Percentiles rank a stretch among this genome's conserved stretches.
phyloP scores from a whole-genome alignment of 2,888 invertebrate species.

The Conus canariensis region DNA sequence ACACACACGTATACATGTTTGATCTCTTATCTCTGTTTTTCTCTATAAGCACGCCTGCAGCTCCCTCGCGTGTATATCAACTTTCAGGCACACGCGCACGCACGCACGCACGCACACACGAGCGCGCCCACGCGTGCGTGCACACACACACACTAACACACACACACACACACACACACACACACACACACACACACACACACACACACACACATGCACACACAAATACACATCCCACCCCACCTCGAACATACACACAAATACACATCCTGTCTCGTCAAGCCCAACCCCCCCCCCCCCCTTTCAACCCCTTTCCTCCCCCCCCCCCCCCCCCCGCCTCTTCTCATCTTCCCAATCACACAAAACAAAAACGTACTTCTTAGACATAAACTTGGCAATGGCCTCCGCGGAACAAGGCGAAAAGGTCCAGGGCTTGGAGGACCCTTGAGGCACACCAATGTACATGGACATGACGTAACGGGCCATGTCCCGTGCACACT shows the following conservation, averaged over 20 bases:
- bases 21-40: too few relatives aligned
- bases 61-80: not conserved
- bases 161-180: not conserved
- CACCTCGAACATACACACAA: not conserved
- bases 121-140: not conserved
- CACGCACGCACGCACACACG: not conserved
- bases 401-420: not conserved
- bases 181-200: not conserved
- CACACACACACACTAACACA: not conserved
- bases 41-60: not conserved
- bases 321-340: too few relatives aligned
- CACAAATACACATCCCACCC: not conserved
- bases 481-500: not conserved
- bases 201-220: not conserved
- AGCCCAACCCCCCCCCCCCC: too few relatives aligned
- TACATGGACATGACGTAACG: conserved; percentile 32
- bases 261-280: not conserved
- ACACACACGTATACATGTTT: too few relatives aligned
- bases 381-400: not conserved
- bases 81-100: not conserved
- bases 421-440: conserved; percentile 26
- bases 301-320: too few relatives aligned
- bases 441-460: conserved; percentile 3
- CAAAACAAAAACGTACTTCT: not conserved
- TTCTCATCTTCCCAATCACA: not conserved